Conservation (phyloP, 2,888 invertebrate species). For the Conchocele bisecta region DNA sequence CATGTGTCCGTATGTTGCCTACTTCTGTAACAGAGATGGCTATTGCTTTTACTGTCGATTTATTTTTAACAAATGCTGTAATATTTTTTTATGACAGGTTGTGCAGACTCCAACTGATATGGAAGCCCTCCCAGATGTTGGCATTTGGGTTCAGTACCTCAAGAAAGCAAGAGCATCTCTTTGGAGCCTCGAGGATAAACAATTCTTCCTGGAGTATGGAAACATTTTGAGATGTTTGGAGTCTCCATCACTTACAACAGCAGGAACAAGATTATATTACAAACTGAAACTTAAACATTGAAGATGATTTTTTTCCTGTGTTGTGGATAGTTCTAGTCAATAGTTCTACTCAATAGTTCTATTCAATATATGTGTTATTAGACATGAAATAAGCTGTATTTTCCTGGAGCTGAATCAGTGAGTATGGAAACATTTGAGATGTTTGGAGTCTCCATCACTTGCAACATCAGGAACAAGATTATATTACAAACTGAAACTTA, state of each 20-base stretch:
- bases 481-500: conserved; percentile 13
- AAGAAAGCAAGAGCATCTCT: conserved; percentile 20
- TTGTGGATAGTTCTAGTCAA: no score
- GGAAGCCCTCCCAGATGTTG: conserved; percentile 16
- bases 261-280: conserved; percentile 19
- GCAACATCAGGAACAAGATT: conserved; percentile 13
- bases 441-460: conserved; percentile 22
- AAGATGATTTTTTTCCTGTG: no score
- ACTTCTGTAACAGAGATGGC: no score
- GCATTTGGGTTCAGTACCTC: conserved; percentile 26
- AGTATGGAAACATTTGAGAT: conserved; percentile 1
- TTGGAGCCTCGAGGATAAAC: conserved; percentile 33
- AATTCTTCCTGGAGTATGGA: conserved; percentile 16
- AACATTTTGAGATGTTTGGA: conserved; percentile 13
- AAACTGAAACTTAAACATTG: conserved; percentile 4
- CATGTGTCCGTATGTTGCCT: no score
- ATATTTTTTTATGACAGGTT: conserved; percentile 13
- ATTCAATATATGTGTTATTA: no score
- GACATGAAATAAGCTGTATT: no score
- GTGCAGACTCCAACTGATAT: conserved; percentile 26
- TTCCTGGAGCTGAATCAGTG: no score
- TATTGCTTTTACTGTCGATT: no score
- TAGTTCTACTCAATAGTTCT: no score
- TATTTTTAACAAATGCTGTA: no score
- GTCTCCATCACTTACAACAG: conserved; percentile 18